Evolutionary conservation across 2,888 invertebrate genomes (phyloP).

Genomic region (Camptogramma bilineatum): DNA sequence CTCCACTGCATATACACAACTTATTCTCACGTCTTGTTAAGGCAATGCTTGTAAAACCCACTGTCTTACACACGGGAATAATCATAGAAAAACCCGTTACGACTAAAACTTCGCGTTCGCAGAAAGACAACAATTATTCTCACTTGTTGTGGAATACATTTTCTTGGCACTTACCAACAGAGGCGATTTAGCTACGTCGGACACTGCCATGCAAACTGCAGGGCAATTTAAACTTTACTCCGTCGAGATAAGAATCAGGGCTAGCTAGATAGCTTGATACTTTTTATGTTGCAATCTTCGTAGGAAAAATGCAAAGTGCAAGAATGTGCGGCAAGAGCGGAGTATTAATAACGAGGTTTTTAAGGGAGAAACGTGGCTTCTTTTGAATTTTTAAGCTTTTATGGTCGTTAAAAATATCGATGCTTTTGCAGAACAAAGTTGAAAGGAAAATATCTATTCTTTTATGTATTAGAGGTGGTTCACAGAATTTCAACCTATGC

Average conservation of each 20-base stretch:
- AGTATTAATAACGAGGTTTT: slow-evolving; percentile 57
- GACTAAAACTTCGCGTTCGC: slow-evolving; percentile 61
- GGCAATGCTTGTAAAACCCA: not conserved
- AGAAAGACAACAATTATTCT: slow-evolving; percentile 77
- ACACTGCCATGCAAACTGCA: slow-evolving; percentile 47
- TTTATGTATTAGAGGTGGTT: not conserved
- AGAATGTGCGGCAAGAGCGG: slow-evolving; percentile 62
- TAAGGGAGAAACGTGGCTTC: slow-evolving; percentile 16
- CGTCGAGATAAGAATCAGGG: slow-evolving; percentile 50
- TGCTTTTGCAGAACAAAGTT: not conserved
- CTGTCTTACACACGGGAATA: slow-evolving; percentile 12
- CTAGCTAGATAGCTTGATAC: slow-evolving; percentile 42
- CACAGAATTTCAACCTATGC: not conserved
- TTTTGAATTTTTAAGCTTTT: slow-evolving; percentile 15
- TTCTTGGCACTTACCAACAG: slow-evolving; percentile 76
- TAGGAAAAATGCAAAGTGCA: slow-evolving; percentile 71
- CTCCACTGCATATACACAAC: not conserved
- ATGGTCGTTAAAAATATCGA: slow-evolving; percentile 20
- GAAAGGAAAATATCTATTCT: not conserved
- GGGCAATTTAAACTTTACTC: slow-evolving; percentile 66
- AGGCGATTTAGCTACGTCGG: slow-evolving; percentile 80
- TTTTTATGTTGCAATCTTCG: slow-evolving; percentile 61
- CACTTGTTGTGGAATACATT: slow-evolving; percentile 81
- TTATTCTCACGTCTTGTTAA: slow-evolving; percentile 1
- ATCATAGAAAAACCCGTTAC: slow-evolving; percentile 55